A percentile compares a stretch with the other conserved stretches of the same genome.
phyloP scores from a whole-genome alignment of 2,888 invertebrate genomes.

The Elysia crispata region DNA sequence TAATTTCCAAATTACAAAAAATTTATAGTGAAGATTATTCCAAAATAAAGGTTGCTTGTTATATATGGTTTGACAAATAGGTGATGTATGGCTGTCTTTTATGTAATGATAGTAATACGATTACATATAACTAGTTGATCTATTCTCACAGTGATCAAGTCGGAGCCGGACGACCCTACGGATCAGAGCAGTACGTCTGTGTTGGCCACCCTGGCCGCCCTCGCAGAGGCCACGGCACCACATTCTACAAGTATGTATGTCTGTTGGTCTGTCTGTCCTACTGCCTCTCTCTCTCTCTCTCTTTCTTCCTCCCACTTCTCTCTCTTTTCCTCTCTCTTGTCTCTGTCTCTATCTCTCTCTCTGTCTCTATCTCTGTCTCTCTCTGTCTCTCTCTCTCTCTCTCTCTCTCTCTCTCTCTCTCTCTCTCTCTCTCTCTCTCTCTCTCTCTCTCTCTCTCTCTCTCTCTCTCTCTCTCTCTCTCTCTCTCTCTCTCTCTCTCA shows the following conservation, averaged over 20 bases:
- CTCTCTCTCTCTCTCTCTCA: slow-evolving; percentile 12
- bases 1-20: no score
- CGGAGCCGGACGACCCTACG: slow-evolving; percentile 49
- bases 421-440: background rate
- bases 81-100: no score
- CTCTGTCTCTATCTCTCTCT: background rate
- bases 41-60: no score
- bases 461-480: slow-evolving; percentile 3
- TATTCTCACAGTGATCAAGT: slow-evolving; percentile 48
- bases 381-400: slow-evolving; percentile 16
- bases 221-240: slow-evolving; percentile 77
- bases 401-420: background rate
- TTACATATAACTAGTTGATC: no score
- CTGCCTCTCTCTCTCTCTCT: background rate
- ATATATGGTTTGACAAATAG: no score
- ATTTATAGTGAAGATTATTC: no score
- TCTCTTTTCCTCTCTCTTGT: background rate
- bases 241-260: slow-evolving; percentile 59
- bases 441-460: slow-evolving; percentile 10
- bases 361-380: background rate
- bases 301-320: background rate
- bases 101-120: no score
- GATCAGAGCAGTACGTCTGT: slow-evolving; percentile 78
- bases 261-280: background rate
- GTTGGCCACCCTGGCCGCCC: slow-evolving; percentile 77